Evolutionary conservation across 1,140 invertebrate species (phyloP).

Genomic region (Rhagoletis zephyria): DNA sequence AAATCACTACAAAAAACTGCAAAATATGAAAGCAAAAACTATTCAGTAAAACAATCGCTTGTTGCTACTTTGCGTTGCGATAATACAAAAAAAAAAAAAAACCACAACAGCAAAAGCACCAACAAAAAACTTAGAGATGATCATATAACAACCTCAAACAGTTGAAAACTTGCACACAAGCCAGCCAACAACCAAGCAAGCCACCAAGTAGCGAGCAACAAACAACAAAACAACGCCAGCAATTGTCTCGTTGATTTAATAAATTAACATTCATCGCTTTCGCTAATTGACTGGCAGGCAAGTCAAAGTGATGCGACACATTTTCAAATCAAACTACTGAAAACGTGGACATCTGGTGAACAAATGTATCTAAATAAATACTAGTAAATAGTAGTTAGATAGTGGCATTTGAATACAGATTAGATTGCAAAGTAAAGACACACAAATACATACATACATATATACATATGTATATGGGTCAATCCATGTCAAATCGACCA

Average conservation of each 20-base stretch:
- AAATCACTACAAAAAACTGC: neutral
- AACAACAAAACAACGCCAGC: neutral
- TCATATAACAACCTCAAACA: conserved; percentile 2
- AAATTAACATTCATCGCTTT: conserved; percentile 52
- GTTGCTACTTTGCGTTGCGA: neutral
- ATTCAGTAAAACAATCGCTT: neutral
- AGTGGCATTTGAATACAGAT: neutral
- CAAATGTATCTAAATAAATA: neutral
- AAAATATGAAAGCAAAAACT: neutral
- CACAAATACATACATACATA: neutral
- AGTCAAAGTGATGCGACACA: conserved; percentile 50
- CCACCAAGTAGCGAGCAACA: neutral
- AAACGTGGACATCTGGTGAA: conserved; percentile 19
- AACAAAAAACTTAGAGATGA: neutral
- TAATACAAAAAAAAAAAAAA: neutral
- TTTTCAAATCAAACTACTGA: conserved; percentile 51
- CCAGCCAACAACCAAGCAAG: neutral
- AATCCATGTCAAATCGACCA: too few relatives aligned
- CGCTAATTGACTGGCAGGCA: conserved; percentile 51
- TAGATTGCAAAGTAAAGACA: neutral
- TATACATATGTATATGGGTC: too few relatives aligned
- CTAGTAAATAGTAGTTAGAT: too few relatives aligned
- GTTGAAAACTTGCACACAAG: neutral
- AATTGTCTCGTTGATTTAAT: conserved; percentile 46
- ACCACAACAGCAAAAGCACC: neutral